Evolutionary conservation across 1,140 invertebrate species (phyloP), one percentile per base, ranked within the genome.

Genomic region (Drosophila subobscura): DNA sequence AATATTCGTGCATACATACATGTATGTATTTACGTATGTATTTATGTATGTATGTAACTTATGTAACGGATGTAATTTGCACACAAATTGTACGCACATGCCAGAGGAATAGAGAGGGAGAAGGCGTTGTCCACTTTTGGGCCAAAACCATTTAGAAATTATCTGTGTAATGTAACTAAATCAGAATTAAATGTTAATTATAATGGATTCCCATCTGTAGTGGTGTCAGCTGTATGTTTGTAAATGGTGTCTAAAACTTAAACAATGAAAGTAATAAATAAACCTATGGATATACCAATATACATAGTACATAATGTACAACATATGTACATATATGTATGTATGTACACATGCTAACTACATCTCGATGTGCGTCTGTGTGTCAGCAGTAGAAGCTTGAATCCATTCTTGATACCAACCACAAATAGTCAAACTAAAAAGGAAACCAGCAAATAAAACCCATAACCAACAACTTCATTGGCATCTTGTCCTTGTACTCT

Each of bases 221-320:
- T 37, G 33, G 54, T 70, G 67, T 77, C 65, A 73, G 72, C 54
- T 66, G 68, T 74, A 72, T 71, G 70, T 73, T 66, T 66, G 80
- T 85, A 73, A 85, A 85, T 79, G 80, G 80, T 85, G 80, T 85
- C 80, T 85, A 85, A 51, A 73, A 79, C 51, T 72, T 72, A 72
- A 84, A 50, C 37, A 60, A 72, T 67, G 42, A n/a, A 55, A 59
- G 54, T 42, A 72, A 72, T 71, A 52, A 74, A 53, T 45, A 33
- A 52, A 27, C 16, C 14, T 23, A 54, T 44, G 25, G 23, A 40
- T 29, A 50, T 33, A 45, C 23, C 6, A 47, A 42, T 27, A 56
- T 57, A 41, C 27, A 47, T 23, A 25, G 22, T 65, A 5, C 25
- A 37, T 54, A 53, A 42, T 68, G 40, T 70, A 70, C 51, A 42